A percentile compares a stretch with the other conserved stretches of the same genome.
phyloP scores from a whole-genome alignment of 2,797 vertebrate species.

The Tapera naevia region DNA sequence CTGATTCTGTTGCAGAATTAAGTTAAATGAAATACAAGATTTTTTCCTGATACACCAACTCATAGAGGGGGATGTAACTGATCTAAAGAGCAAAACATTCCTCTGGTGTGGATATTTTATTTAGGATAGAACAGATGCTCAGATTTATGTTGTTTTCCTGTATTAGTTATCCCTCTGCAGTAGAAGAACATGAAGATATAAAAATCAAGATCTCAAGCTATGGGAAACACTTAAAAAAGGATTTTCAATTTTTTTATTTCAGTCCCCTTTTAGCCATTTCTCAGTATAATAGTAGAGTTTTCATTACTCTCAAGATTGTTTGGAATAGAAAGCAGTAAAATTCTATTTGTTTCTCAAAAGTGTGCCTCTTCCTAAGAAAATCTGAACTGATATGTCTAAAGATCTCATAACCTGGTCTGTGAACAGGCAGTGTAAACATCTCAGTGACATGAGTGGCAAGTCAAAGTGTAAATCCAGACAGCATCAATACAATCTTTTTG shows the following conservation, averaged over 20 bases:
- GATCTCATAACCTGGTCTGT: not conserved
- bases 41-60: not conserved
- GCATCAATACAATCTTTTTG: not conserved
- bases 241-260: not conserved
- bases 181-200: not conserved
- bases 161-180: not conserved
- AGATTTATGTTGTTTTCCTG: not conserved
- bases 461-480: not conserved
- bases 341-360: not conserved
- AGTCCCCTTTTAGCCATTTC: not conserved
- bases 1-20: not conserved
- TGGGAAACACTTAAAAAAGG: not conserved
- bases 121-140: not conserved
- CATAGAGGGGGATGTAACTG: not conserved
- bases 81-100: not conserved
- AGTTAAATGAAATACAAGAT: not conserved
- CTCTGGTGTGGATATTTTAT: not conserved
- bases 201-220: not conserved
- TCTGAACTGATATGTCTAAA: not conserved
- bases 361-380: not conserved
- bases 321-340: not conserved
- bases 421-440: not conserved
- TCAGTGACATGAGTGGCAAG: rapidly evolving
- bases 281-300: not conserved
- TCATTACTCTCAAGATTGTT: not conserved